Conservation (phyloP, 2,888 invertebrate genomes). For the Philonicus albiceps region DNA sequence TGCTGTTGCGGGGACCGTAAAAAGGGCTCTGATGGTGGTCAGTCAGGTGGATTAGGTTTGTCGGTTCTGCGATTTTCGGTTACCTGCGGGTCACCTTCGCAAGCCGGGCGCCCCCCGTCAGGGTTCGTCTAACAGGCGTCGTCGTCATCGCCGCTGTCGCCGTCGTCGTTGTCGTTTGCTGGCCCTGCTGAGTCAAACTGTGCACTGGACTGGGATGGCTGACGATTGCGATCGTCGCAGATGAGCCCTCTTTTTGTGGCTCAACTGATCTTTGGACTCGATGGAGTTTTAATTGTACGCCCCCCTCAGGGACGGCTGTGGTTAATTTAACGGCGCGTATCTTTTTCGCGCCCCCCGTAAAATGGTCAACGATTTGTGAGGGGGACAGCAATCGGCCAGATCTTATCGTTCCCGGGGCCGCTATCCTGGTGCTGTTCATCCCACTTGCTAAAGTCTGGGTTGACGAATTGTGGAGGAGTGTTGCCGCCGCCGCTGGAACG, state of each 20-base stretch:
- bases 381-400: not conserved
- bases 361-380: not conserved
- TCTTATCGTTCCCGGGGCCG: not conserved
- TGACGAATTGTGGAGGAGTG: conserved; percentile 1
- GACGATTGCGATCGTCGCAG: too few relatives aligned
- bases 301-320: not conserved
- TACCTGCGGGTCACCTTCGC: not conserved
- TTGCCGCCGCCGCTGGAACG: not conserved
- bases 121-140: not conserved
- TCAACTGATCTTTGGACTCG: not conserved
- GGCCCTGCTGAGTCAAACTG: too few relatives aligned
- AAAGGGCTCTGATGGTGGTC: too few relatives aligned
- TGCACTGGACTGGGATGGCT: too few relatives aligned
- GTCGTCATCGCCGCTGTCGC: too few relatives aligned
- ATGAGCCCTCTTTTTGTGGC: not conserved
- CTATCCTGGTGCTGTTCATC: not conserved
- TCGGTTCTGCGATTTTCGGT: not conserved
- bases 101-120: not conserved
- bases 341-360: not conserved
- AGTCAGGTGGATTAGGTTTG: not conserved
- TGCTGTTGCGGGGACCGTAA: too few relatives aligned
- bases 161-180: not conserved
- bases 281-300: not conserved
- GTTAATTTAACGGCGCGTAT: not conserved
- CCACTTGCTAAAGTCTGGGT: not conserved